These are phyloP conservation scores for Andricus grossulariae DNA, from an alignment of 1,140 invertebrate genomes.

Conservation along the genomic window DNA sequence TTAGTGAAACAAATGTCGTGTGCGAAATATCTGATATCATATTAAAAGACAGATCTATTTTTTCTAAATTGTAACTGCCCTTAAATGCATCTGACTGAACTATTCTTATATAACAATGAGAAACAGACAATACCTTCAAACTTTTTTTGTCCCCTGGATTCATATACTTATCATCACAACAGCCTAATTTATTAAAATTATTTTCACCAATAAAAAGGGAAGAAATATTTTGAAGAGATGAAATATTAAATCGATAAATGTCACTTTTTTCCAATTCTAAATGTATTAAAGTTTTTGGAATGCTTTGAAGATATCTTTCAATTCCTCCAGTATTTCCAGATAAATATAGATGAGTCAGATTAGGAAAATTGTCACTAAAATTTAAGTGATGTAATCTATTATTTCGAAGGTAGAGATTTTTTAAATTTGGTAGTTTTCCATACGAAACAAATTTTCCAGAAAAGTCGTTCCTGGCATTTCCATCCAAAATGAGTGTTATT, in stretches of 20 bases:
- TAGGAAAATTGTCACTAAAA: neutral
- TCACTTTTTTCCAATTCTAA: neutral
- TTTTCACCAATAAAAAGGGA: neutral
- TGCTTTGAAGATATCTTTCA: neutral
- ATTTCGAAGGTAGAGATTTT: neutral
- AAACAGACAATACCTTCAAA: neutral
- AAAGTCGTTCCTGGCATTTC: neutral
- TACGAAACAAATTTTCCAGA: neutral
- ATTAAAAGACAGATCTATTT: conserved; percentile 5
- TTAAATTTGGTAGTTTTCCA: neutral
- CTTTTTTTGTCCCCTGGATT: neutral
- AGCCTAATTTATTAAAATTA: neutral
- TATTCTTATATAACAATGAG: neutral
- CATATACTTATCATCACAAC: neutral
- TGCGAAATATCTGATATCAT: neutral
- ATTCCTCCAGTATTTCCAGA: neutral
- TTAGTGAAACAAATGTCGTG: neutral
- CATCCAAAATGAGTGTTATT: neutral
- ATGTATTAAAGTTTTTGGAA: neutral
- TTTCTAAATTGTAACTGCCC: neutral
- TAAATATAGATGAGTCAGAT: neutral
- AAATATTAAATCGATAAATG: neutral
- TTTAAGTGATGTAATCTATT: neutral
- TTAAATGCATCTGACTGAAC: neutral
- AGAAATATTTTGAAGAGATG: neutral